These are phyloP conservation scores for Zaprionus gabonicus DNA, from an alignment of 1,140 invertebrate genomes.

Conservation along the genomic window DNA sequence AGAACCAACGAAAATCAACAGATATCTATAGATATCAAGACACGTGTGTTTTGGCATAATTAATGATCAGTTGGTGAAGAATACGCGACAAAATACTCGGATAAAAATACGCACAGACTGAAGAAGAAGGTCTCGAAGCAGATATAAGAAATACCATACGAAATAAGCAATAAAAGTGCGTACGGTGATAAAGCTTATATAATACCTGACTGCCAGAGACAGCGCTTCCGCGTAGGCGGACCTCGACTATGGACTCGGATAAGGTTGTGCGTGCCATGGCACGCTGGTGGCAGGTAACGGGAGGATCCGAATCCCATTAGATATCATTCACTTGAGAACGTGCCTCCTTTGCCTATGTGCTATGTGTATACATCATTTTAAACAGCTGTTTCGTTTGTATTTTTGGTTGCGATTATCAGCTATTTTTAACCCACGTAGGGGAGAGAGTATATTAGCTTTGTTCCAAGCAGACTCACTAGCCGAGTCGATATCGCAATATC, in stretches of 20 bases:
- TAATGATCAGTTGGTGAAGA: slow-evolving; percentile 35
- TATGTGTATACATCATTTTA: background rate
- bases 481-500: too few relatives aligned
- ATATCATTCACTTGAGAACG: slow-evolving; percentile 9
- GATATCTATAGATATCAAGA: slow-evolving; percentile 16
- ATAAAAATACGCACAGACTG: slow-evolving; percentile 49
- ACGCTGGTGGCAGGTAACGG: slow-evolving; percentile 84
- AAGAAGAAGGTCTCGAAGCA: background rate
- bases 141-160: slow-evolving; percentile 17
- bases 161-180: slow-evolving; percentile 46
- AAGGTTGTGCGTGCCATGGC: slow-evolving; percentile 84
- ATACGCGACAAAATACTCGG: background rate
- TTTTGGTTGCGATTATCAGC: background rate
- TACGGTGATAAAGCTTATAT: slow-evolving; percentile 59
- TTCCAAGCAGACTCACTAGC: too few relatives aligned
- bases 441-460: background rate
- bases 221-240: slow-evolving; percentile 16
- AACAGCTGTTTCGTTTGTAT: background rate
- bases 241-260: slow-evolving; percentile 76
- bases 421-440: background rate
- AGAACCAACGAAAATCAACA: slow-evolving; percentile 1
- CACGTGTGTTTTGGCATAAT: slow-evolving; percentile 44
- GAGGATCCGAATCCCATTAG: background rate
- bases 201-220: slow-evolving; percentile 32
- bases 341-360: slow-evolving; percentile 27